Base-by-base conservation (phyloP, 1,140 invertebrate genomes). In the Bacillus rossius region DNA sequence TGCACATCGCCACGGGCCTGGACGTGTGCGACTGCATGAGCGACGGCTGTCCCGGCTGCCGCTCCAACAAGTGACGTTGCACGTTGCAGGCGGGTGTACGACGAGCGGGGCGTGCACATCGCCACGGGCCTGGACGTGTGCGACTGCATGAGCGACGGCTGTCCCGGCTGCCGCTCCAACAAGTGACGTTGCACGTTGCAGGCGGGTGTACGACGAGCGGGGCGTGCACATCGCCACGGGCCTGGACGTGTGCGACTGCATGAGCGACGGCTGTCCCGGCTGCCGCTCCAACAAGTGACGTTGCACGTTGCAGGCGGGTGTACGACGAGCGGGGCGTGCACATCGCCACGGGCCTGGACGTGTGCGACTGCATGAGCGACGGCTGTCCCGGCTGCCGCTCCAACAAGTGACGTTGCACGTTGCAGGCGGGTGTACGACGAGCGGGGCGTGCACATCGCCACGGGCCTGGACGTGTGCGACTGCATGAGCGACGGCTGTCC, bases 11-110 rank as follows among this genome's bases (percentile, higher is more conserved):
- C 40, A 81, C 81, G 22, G 81, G 82, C 5, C 71, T 76, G 47
- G 86, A 92, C 74, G 61, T 91, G 1, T 93, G 91, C 67, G 91
- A 93, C 71, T 93, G 91, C 68, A 71, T 91, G 19, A 79, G 82
- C 53, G 68, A 75, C 42, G 73, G 74, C 7, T 93, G 91, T 65
- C 73, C 80, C 2, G 91, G 91, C 1, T 93, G 91, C 73, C 88
- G 89, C 69, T 88, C n/a, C n/a, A n/a, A n/a, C 19, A 76, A 70
- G 60, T 69, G 65, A 19, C 64, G 68, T 2, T 55, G 47, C 22
- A n/a, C n/a, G n/a, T n/a, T n/a, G n/a, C n/a, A n/a, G n/a, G n/a
- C n/a, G n/a, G n/a, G 13, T 73, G 7, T 76, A 76, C 42, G 70
- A 75, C 19, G 73, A 76, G 62, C 76, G 61, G 61, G 76, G 70